Evolutionary conservation across 2,888 invertebrate species (phyloP).

Genomic region (Calliphora vomitoria): DNA sequence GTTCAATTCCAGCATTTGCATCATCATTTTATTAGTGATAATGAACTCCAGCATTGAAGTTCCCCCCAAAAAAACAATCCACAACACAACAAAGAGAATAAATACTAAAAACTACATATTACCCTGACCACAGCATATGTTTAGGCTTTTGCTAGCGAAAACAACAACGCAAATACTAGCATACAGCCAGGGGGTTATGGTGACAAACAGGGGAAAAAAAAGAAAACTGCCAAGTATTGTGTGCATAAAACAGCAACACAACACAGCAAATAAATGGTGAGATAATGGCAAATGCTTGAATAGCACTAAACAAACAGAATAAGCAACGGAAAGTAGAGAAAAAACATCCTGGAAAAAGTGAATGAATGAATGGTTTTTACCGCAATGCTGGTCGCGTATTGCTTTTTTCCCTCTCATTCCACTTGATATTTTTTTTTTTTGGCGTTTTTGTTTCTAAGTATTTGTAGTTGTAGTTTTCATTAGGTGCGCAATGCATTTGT

Average conservation of each 20-base stretch:
- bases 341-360: background rate
- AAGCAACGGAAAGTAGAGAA: slow-evolving; percentile 23
- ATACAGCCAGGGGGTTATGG: background rate
- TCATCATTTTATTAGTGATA: slow-evolving; percentile 58
- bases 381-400: slow-evolving; percentile 72
- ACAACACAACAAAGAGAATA: slow-evolving; percentile 45
- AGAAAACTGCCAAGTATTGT: background rate
- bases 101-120: slow-evolving; percentile 45
- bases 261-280: slow-evolving; percentile 68
- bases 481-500: slow-evolving; percentile 69
- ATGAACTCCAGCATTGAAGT: slow-evolving; percentile 48
- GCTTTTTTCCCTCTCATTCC: background rate
- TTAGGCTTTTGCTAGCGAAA: slow-evolving; percentile 38
- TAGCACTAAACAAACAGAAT: slow-evolving; percentile 54
- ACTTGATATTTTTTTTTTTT: background rate
- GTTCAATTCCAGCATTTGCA: slow-evolving; percentile 9
- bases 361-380: slow-evolving; percentile 65
- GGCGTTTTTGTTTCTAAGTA: background rate
- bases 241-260: slow-evolving; percentile 34
- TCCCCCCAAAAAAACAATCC: background rate
- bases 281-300: slow-evolving; percentile 70
- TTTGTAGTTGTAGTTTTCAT: slow-evolving; percentile 43
- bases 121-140: slow-evolving; percentile 54
- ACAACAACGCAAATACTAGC: slow-evolving; percentile 25
- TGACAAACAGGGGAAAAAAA: background rate